Evolutionary conservation across 2,888 invertebrate genomes (phyloP), one percentile per base, ranked within the genome.

Genomic region (Rhingia campestris): DNA sequence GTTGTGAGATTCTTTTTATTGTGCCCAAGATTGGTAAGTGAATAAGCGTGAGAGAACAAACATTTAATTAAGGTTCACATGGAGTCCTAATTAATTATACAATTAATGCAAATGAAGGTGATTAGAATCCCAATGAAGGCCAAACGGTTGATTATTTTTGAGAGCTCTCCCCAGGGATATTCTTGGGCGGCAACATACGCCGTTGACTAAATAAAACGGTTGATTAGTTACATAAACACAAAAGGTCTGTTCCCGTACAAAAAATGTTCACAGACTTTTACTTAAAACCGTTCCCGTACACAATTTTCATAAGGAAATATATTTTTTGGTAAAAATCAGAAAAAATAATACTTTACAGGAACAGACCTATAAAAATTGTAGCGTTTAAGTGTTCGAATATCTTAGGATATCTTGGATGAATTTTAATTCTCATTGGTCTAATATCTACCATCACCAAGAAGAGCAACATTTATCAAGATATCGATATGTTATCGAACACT

Each of bases 111-210:
- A 54, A 54, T 10, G 51, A 74, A 79, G 30, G 35, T 53, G 6
- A 84, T 70, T 0, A 66, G 4, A n/a, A 79, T 10, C 3, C 81
- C 58, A 14, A 90, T 73, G 37, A 89, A 89, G 39, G 88, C 87
- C 0, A 87, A 9, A 14, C 88, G 89, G 74, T 90, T 90, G 1
- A 90, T 10, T 0, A 90, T 87, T 75, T 88, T 90, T 7, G 89
- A 87, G 39, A 91, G 41, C 54, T 91, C 89, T 3, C 86, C 87
- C 91, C 91, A 91, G 3, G 91, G 91, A 53, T 88, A 86, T 49
- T 88, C 86, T 73, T 90, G 88, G 4, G 89, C 86, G 2, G 86
- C 86, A n/a, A 89, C 81, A 58, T 87, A 90, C 6, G 88, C 89
- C 37, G 75, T 72, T 0, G 90, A 85, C 91, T 91, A 5, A 79